A percentile compares a stretch with the other conserved stretches of the same genome.
phyloP scores from a whole-genome alignment of 2,113 vertebrate species.

The Elgaria multicarinata region DNA sequence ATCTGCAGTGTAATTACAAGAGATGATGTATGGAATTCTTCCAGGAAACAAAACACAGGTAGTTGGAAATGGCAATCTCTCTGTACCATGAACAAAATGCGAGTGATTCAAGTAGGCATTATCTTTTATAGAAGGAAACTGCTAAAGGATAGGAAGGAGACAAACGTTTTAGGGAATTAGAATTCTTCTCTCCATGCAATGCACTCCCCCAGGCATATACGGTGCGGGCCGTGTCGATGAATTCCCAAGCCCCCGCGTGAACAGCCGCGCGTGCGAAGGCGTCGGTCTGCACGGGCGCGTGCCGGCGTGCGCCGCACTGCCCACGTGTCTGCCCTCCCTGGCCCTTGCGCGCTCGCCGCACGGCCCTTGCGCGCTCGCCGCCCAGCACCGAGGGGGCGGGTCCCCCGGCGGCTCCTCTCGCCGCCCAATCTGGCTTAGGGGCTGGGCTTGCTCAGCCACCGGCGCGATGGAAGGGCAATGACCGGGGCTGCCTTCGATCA shows the following conservation, averaged over 20 bases:
- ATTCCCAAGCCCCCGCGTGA: neutral
- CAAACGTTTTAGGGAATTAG: neutral
- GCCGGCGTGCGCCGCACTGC: neutral
- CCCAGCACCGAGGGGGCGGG: conserved; percentile 5
- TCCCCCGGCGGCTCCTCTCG: neutral
- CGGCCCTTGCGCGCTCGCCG: no score
- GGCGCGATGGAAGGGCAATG: conserved; percentile 37
- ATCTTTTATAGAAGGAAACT: neutral
- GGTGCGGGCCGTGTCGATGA: no score
- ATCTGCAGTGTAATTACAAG: neutral
- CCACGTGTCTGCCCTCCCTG: neutral
- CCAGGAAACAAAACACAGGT: neutral
- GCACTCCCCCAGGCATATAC: neutral
- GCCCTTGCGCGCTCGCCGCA: neutral
- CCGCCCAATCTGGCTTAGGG: conserved; percentile 3
- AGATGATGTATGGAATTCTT: neutral
- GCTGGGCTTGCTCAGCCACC: conserved; percentile 40
- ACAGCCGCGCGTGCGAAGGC: neutral
- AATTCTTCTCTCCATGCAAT: neutral
- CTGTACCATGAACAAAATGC: no score
- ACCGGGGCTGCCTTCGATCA: conserved; percentile 40
- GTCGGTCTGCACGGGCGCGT: neutral
- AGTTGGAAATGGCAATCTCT: neutral
- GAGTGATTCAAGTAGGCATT: neutral
- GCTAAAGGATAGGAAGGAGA: neutral